phyloP scores from a whole-genome alignment of 2,113 vertebrate genomes.

The Otocyon megalotis region DNA sequence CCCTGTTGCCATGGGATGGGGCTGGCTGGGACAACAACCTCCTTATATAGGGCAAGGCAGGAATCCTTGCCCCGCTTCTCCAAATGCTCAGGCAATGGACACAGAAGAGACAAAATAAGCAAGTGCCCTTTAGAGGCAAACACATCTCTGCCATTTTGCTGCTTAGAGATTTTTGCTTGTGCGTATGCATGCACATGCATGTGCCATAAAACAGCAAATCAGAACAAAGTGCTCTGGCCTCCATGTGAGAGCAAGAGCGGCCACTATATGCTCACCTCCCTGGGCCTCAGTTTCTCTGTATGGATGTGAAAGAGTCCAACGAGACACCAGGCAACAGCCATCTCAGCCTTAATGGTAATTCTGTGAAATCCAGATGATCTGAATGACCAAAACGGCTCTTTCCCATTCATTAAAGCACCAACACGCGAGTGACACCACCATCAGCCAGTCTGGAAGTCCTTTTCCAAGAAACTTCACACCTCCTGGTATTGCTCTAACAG shows the following conservation, averaged over 20 bases:
- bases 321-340: neutral
- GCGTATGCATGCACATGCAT: too few relatives aligned
- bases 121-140: conserved; percentile 50
- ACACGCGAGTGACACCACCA: neutral
- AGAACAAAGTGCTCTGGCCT: neutral
- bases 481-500: neutral
- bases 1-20: conserved; percentile 64
- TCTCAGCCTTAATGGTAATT: neutral
- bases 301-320: neutral
- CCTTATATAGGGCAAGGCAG: conserved; percentile 61
- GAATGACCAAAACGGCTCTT: neutral
- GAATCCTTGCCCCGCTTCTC: neutral
- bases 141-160: neutral
- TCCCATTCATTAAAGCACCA: neutral
- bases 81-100: neutral
- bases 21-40: conserved; percentile 41
- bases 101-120: conserved; percentile 43
- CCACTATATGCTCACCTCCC: neutral
- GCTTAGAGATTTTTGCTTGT: neutral
- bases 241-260: neutral
- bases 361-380: neutral
- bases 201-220: neutral
- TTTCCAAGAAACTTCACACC: neutral
- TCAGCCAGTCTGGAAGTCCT: neutral
- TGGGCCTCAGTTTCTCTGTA: neutral